Evolutionary conservation across 1,140 invertebrate species (phyloP).

Genomic region (Drosophila albomicans): DNA sequence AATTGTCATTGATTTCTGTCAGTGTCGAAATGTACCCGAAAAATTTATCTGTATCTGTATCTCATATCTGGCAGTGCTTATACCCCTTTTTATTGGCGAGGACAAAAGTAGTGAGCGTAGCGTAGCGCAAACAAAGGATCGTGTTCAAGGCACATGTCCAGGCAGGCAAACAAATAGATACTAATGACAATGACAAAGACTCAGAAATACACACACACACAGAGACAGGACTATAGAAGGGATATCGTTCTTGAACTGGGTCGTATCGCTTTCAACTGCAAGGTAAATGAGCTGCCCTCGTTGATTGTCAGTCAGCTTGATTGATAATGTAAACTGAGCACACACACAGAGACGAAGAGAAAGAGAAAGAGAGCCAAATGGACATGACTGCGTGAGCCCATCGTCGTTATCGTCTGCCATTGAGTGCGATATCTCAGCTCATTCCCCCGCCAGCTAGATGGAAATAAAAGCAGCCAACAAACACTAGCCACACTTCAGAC

Average conservation of each 20-base stretch:
- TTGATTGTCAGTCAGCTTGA: slow-evolving; percentile 77
- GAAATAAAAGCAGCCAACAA: slow-evolving; percentile 48
- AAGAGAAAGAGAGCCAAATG: slow-evolving; percentile 21
- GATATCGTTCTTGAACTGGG: slow-evolving; percentile 35
- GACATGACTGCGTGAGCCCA: slow-evolving; percentile 19
- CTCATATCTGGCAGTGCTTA: not conserved
- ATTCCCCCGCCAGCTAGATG: slow-evolving; percentile 25
- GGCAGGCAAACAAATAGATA: slow-evolving; percentile 43
- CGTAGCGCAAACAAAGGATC: slow-evolving; percentile 67
- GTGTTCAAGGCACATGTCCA: slow-evolving; percentile 60
- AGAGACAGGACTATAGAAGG: not conserved
- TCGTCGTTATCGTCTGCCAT: slow-evolving; percentile 63
- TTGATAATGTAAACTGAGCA: slow-evolving; percentile 80
- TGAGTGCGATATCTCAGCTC: slow-evolving; percentile 51
- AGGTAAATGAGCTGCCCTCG: slow-evolving; percentile 59
- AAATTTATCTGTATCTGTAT: not conserved
- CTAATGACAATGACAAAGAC: slow-evolving; percentile 39
- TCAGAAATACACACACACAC: not conserved
- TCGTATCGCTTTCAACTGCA: slow-evolving; percentile 61
- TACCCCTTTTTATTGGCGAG: slow-evolving; percentile 15
- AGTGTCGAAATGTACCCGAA: not conserved
- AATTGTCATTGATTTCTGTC: slow-evolving; percentile 2
- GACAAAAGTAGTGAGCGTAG: slow-evolving; percentile 26
- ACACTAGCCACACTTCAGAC: slow-evolving; percentile 18
- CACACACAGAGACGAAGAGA: not conserved